Conservation (phyloP, 2,888 invertebrate species). For the Litoditis marina region DNA sequence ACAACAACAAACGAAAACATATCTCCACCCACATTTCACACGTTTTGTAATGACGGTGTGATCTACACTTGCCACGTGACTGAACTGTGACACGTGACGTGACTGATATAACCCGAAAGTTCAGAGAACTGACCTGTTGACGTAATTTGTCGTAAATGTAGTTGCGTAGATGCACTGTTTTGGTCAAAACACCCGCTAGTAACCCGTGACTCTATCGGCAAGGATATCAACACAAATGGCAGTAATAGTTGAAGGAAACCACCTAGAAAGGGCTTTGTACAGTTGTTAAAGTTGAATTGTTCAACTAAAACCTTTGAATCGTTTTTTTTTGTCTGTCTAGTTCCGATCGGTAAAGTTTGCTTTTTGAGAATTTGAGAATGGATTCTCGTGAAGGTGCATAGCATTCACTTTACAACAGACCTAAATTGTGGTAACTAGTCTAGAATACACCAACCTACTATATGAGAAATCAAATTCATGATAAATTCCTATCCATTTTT, state of each 20-base stretch:
- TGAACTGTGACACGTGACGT: background rate
- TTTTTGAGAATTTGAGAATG: too few relatives aligned
- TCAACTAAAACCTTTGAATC: background rate
- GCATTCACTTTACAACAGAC: too few relatives aligned
- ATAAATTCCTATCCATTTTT: too few relatives aligned
- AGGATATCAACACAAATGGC: conserved; percentile 59
- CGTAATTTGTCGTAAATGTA: background rate
- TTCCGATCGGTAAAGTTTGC: too few relatives aligned
- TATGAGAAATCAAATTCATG: too few relatives aligned
- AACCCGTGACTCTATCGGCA: conserved; percentile 13
- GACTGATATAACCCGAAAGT: background rate
- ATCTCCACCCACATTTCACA: too few relatives aligned
- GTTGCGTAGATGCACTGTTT: background rate
- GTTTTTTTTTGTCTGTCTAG: background rate
- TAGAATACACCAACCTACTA: too few relatives aligned
- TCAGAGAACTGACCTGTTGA: background rate
- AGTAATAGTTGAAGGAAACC: conserved; percentile 61
- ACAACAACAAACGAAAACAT: too few relatives aligned
- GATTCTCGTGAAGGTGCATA: too few relatives aligned
- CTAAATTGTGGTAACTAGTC: too few relatives aligned
- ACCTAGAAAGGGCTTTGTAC: conserved; percentile 30
- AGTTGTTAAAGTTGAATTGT: background rate
- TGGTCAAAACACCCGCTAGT: background rate
- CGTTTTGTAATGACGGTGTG: too few relatives aligned
- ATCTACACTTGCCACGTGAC: too few relatives aligned